Base-by-base conservation (phyloP, 2,888 invertebrate species). In the Lasiommata megera region DNA sequence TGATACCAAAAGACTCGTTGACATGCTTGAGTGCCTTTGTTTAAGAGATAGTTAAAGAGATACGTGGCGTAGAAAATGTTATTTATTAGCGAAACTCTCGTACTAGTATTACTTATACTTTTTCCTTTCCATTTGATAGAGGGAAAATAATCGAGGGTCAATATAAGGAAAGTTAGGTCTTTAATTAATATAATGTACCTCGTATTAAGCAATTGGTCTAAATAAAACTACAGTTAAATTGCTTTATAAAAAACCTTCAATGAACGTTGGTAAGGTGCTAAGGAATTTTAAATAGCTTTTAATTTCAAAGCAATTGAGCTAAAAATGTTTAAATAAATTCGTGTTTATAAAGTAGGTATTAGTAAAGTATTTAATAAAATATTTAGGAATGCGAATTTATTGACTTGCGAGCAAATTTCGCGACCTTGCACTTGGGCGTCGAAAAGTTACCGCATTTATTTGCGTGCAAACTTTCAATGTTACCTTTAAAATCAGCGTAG, bases 1-100 rank as follows among this genome's bases (percentile, higher is more conserved):
- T 11, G 0, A 2, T 7, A 23, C 44, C 44, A 29, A 44, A 41
- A 29, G 12, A 29, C 16, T 29, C 12, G 44, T 14, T 44, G 44
- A 44, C 44, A 44, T 46, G 29, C 11, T 46, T 16, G 46, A 46
- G 46, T 46, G 46, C 46, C 46, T 46, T 46, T 46, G 46, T 46
- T 31, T 46, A 16, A 46, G 31, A 28, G 14, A 44, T 41, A 18
- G 3, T 6, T 29, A 29, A n/a, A n/a, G n/a, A n/a, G 23, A 23
- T 23, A 23, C 23, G 44, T 29, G 5, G 14, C 14, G 29, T 9
- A 29, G 44, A 31, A 31, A 31, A 46, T 46, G 14, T 9, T 29
- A 41, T 11, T 41, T 16, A 46, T 29, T 16, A 14, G 16, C 9
- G 29, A 46, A 46, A 31, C 11, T 44, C 41, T 12, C 29, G n/a